Base-by-base conservation (phyloP, 92 coral and sea anemone genomes). In the Paramuricea clavata region DNA sequence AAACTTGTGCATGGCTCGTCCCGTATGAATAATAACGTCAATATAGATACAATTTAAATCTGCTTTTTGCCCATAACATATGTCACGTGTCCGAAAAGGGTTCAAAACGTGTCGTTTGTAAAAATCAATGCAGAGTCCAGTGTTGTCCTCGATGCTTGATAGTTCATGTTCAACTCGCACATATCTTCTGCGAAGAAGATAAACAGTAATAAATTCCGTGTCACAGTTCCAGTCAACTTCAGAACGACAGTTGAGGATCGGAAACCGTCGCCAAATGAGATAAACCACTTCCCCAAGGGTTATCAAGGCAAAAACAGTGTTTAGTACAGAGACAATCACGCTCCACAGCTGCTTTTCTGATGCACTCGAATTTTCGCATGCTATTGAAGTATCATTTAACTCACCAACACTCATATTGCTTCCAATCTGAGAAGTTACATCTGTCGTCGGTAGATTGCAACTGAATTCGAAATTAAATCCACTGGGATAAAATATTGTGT, bases 1-100 rank as follows among this genome's bases (percentile, higher is more conserved):
- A 13, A 60, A 60, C 10, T 60, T 60, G 68, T 60, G 68, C 5
- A 4, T 39, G 9, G 49, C 61, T 64, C 60, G 75, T 74, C 74
- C 72, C 27, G 72, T 84, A 41, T 69, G 85, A 26, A 91, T 91
- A 21, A 87, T 59, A 76, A 22, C 81, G 25, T 56, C 21, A 30
- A 70, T 41, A 9, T 70, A 52, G 4, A 52, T 6, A 15, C 11
- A 3, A 64, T 64, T 35, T 22, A 64, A 12, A n/a, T n/a, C n/a
- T 5, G 31, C 7, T 64, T 64, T 64, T 30, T 0, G 39, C 0
- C 35, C 35, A 64, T 64, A 64, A 31, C 28, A 27, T 65, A 65
- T 65, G n/a, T 65, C 39, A 0, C 39, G 36, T 65, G 72, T 31
- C 6, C 27, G 72, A 65, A 5, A 65, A 65, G 19, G 19, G 0